phyloP scores from a whole-genome alignment of 2,797 vertebrate genomes.

The Melanotaenia boesemani region DNA sequence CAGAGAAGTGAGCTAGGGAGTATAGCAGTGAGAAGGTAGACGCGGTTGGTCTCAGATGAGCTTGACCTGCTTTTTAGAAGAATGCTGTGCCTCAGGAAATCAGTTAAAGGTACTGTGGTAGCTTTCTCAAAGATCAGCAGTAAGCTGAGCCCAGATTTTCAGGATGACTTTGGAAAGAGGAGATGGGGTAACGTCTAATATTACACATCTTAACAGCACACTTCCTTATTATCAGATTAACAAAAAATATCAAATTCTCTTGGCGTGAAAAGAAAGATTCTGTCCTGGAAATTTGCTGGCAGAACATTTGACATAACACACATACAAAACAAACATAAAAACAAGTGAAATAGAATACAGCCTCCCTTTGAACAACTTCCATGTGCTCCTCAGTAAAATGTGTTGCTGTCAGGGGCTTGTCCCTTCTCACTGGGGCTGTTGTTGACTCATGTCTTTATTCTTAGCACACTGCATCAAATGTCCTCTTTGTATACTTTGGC shows the following conservation, averaged over 20 bases:
- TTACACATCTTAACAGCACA: slow-evolving; percentile 11
- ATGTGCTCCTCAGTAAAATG: slow-evolving; percentile 33
- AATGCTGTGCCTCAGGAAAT: slow-evolving; percentile 44
- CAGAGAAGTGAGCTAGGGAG: slow-evolving; percentile 44
- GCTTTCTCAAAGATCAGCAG: slow-evolving; percentile 39
- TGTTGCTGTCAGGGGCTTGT: slow-evolving; percentile 32
- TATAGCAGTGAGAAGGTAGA: slow-evolving; percentile 22
- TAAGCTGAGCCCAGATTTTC: slow-evolving; percentile 13
- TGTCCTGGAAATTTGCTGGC: neutral
- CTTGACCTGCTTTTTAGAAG: slow-evolving; percentile 64
- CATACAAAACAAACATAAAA: neutral
- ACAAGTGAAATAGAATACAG: neutral
- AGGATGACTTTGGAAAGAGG: slow-evolving; percentile 13
- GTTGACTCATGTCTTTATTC: slow-evolving; percentile 68
- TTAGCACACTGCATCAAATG: slow-evolving; percentile 58
- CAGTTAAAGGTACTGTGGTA: slow-evolving; percentile 18
- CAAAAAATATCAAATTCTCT: neutral
- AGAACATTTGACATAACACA: neutral
- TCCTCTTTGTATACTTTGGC: slow-evolving; percentile 61
- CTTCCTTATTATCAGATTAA: slow-evolving; percentile 2
- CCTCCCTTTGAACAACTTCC: slow-evolving; percentile 6
- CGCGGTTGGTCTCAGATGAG: slow-evolving; percentile 51
- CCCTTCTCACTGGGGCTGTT: slow-evolving; percentile 38
- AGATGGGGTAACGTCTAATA: slow-evolving; percentile 17
- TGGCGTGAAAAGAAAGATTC: neutral